Evolutionary conservation across 53 echinoderm and acorn worm genomes (phyloP).

Genomic region (Holothuria leucospilota): DNA sequence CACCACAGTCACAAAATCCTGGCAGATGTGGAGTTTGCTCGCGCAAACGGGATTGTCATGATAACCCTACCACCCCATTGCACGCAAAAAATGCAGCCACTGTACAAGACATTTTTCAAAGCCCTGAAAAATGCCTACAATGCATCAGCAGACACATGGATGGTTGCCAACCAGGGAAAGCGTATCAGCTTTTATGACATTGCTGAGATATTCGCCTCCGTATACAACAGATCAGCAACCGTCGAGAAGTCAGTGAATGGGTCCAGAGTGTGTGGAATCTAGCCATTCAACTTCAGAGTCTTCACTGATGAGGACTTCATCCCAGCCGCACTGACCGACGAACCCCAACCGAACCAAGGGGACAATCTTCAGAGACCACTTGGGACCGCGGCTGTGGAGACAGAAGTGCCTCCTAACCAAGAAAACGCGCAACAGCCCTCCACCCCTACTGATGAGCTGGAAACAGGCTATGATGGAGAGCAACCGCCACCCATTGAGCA

Average conservation of each 20-base stretch:
- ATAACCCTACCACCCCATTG: too few relatives aligned
- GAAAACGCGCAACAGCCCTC: slow-evolving; percentile 12
- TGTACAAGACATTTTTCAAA: too few relatives aligned
- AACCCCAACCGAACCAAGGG: slow-evolving; percentile 38
- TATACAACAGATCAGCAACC: slow-evolving; percentile 37
- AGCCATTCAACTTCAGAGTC: slow-evolving; percentile 15
- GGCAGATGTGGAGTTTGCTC: too few relatives aligned
- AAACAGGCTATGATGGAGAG: not conserved
- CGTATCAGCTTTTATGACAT: slow-evolving; percentile 35
- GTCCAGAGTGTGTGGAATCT: slow-evolving; percentile 1
- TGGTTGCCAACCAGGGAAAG: slow-evolving; percentile 35
- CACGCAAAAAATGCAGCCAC: too few relatives aligned
- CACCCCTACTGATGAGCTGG: slow-evolving; percentile 29
- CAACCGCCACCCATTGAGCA: slow-evolving; percentile 35
- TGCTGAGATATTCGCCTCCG: slow-evolving; percentile 38
- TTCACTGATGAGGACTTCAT: slow-evolving; percentile 29
- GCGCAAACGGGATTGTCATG: too few relatives aligned
- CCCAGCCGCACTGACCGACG: slow-evolving; percentile 42
- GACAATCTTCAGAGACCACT: not conserved
- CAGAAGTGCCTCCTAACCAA: slow-evolving; percentile 11
- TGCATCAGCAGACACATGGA: too few relatives aligned
- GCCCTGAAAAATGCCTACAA: too few relatives aligned
- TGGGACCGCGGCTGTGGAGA: not conserved
- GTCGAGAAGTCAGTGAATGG: too few relatives aligned
- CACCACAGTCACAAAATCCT: too few relatives aligned